Evolutionary conservation across 2,888 invertebrate species (phyloP), one percentile per base, ranked within the genome.

Genomic region (Dorcus parallelipipedus): DNA sequence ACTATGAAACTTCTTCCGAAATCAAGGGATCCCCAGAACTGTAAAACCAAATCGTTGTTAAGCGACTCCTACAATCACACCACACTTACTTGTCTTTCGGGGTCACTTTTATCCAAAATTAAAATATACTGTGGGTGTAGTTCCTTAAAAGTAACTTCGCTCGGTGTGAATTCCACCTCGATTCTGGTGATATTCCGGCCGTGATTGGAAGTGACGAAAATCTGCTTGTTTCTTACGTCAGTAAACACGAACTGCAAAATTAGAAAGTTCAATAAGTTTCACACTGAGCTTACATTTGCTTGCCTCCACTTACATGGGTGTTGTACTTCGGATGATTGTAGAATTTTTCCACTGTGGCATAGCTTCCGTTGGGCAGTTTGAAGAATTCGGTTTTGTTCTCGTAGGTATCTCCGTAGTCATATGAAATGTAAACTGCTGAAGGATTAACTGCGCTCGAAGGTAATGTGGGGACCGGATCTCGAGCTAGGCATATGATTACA

Each of bases 321-420:
- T 89, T 89, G 73, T 85, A 87, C 67, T 87, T 88, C 0, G 91
- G 91, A 80, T 93, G 92, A 71, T 91, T 91, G 72, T 89, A 90
- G 78, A 93, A 95, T 72, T 91, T 91, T 69, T 92, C 90, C 67
- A 95, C 80, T 49, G 86, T 85, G 1, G 93, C 90, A 70, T 82
- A 81, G 39, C 78, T 75, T 3, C 79, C 79, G 62, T 83, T 79
- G 3, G 81, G 77, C 51, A 89, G 73, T 62, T 79, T 82, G 72
- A 92, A 90, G 57, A 79, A 78, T 51, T 87, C 84, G 0, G 90
- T 90, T 76, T 89, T 89, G 72, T 91, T 89, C 2, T 80, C 79
- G 73, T 93, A 95, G 3, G 84, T 86, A 69, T 87, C 85, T 8
- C 95, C 95, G 77, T 95, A 94, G 77, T 95, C 87, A 73, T 90